phyloP scores from a whole-genome alignment of 2,113 vertebrate genomes.

The Aphyosemion australe region DNA sequence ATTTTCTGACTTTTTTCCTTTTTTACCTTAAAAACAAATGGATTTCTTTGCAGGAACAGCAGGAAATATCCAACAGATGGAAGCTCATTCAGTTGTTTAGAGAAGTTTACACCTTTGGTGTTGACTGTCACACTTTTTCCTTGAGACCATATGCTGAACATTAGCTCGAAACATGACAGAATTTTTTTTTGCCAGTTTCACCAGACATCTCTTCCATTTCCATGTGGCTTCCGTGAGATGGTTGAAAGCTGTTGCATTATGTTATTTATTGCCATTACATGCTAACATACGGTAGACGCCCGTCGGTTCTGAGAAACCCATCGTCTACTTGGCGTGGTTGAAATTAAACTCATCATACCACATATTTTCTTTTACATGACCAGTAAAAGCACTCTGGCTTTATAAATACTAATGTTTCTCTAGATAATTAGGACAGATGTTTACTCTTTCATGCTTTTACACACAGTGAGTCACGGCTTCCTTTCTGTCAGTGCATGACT shows the following conservation, averaged over 20 bases:
- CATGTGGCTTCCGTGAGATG: constrained; percentile 12
- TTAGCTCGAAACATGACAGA: constrained; percentile 40
- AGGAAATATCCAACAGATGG: constrained; percentile 52
- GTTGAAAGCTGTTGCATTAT: constrained; percentile 5
- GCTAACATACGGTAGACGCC: constrained; percentile 1
- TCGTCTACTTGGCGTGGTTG: background rate
- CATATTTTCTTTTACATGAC: constrained; percentile 28
- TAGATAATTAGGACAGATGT: constrained; percentile 58
- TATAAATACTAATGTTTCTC: constrained; percentile 57
- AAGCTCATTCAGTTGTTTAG: constrained; percentile 46
- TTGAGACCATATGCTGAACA: constrained; percentile 65
- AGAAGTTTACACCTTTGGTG: constrained; percentile 57
- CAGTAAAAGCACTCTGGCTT: constrained; percentile 55
- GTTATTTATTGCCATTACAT: background rate
- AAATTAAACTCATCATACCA: constrained; percentile 15
- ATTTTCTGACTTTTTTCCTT: background rate
- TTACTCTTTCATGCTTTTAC: constrained; percentile 47
- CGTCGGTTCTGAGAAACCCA: constrained; percentile 12
- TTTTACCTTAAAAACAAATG: background rate
- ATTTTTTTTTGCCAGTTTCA: constrained; percentile 23
- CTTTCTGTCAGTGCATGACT: constrained; percentile 39
- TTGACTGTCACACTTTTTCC: constrained; percentile 40
- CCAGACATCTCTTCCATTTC: constrained; percentile 16
- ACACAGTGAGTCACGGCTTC: constrained; percentile 41
- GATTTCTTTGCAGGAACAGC: constrained; percentile 3